A percentile compares a stretch with the other conserved stretches of the same genome.
Conservation (phyloP, 2,888 invertebrate species). For the Octodonta nipae region DNA sequence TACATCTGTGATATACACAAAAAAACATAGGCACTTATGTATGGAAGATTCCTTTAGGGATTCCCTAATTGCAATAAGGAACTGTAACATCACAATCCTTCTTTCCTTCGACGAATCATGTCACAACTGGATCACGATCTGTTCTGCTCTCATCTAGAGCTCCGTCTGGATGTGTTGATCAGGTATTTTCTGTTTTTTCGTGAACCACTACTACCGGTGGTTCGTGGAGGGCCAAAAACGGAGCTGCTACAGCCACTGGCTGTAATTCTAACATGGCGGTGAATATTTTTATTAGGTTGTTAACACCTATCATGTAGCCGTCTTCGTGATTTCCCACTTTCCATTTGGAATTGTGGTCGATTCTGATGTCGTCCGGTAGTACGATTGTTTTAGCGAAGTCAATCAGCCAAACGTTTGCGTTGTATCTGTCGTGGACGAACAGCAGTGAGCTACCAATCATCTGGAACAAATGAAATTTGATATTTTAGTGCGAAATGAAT, state of each 20-base stretch:
- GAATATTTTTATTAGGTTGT: conserved; percentile 79
- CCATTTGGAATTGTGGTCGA: conserved; percentile 76
- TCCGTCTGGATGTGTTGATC: too few relatives aligned
- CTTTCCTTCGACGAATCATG: too few relatives aligned
- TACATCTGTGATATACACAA: too few relatives aligned
- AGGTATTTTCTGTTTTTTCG: conserved; percentile 12
- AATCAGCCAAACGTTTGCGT: conserved; percentile 90
- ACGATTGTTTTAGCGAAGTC: conserved; percentile 92
- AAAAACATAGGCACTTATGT: too few relatives aligned
- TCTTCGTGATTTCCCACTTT: conserved; percentile 93
- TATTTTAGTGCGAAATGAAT: background rate
- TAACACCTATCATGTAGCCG: conserved; percentile 83
- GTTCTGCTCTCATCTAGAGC: too few relatives aligned
- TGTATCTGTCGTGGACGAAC: conserved; percentile 82
- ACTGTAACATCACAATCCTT: too few relatives aligned
- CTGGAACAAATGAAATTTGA: conserved; percentile 31
- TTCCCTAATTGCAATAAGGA: too few relatives aligned
- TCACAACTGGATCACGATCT: too few relatives aligned
- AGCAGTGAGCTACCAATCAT: conserved; percentile 87
- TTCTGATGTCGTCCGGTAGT: conserved; percentile 57
- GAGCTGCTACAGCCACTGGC: conserved; percentile 30
- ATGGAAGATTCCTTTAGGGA: too few relatives aligned
- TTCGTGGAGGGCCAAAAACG: conserved; percentile 25
- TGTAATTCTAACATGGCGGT: conserved; percentile 44
- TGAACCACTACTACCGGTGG: conserved; percentile 19